Conservation (phyloP, 2,113 vertebrate species). For the Entelurus aequoreus region DNA sequence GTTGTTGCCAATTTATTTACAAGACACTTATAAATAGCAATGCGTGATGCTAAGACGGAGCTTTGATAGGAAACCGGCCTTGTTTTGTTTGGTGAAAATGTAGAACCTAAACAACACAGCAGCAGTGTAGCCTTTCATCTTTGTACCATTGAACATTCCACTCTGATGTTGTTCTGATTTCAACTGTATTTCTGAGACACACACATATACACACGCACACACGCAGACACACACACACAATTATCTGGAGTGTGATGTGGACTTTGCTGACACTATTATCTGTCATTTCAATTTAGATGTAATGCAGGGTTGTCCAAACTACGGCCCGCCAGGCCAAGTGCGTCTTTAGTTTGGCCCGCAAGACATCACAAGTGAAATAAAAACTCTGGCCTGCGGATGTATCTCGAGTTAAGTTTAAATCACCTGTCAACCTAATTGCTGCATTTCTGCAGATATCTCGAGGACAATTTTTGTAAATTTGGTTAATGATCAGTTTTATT, state of each 20-base stretch:
- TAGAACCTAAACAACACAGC: conserved; percentile 14
- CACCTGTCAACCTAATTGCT: no score
- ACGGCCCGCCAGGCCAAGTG: no score
- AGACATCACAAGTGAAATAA: no score
- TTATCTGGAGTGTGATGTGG: conserved; percentile 40
- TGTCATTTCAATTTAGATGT: conserved; percentile 65
- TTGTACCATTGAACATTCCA: conserved; percentile 11
- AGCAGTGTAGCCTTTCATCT: conserved; percentile 38
- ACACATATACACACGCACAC: conserved; percentile 30
- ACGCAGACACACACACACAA: no score
- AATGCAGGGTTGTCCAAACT: neutral
- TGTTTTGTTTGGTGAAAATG: conserved; percentile 27
- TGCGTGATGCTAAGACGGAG: conserved; percentile 6
- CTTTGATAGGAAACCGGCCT: conserved; percentile 21
- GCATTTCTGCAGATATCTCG: no score
- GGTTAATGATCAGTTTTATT: no score
- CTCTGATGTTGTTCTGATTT: conserved; percentile 32
- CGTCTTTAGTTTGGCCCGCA: no score
- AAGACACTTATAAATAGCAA: conserved; percentile 5
- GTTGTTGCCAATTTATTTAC: conserved; percentile 20
- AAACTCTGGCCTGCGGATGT: no score
- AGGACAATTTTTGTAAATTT: no score
- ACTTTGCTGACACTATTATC: conserved; percentile 56
- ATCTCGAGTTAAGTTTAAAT: no score
- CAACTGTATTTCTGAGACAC: conserved; percentile 31